A percentile compares a stretch with the other conserved stretches of the same genome.
Conservation (phyloP, 92 coral and sea anemone species). For the Epizoanthus rinbou region DNA sequence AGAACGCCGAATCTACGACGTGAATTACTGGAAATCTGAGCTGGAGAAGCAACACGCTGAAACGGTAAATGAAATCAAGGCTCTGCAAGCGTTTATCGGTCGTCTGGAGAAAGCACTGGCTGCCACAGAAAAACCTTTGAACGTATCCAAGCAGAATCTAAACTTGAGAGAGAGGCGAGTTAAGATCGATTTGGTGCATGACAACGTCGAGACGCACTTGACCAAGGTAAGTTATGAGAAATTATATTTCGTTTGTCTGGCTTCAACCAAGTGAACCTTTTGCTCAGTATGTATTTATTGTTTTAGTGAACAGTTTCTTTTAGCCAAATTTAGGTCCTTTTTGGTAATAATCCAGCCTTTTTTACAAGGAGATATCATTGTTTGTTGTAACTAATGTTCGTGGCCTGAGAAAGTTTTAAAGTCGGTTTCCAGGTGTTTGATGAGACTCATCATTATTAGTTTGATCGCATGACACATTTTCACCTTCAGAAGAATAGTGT, state of each 20-base stretch:
- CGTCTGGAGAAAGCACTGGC: slow-evolving; percentile 96
- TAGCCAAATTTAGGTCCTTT: not conserved
- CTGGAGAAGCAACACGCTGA: slow-evolving; percentile 92
- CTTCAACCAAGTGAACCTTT: too few species aligned
- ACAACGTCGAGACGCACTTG: slow-evolving; percentile 85
- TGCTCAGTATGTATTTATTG: not conserved
- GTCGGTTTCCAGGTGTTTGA: slow-evolving; percentile 13
- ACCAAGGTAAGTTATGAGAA: slow-evolving; percentile 66
- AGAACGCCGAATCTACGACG: slow-evolving; percentile 87
- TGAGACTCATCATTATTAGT: not conserved
- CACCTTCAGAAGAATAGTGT: not conserved
- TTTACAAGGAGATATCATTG: not conserved
- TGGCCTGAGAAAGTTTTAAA: not conserved
- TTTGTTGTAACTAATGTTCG: not conserved
- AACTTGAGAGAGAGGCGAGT: slow-evolving; percentile 89
- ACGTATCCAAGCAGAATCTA: slow-evolving; percentile 87
- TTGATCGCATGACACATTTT: not conserved
- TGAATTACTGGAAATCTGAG: slow-evolving; percentile 89
- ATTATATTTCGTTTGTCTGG: not conserved
- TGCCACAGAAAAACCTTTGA: slow-evolving; percentile 90
- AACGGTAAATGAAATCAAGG: slow-evolving; percentile 93
- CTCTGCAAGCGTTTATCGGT: slow-evolving; percentile 91
- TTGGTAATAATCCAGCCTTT: not conserved
- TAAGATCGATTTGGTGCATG: slow-evolving; percentile 92
- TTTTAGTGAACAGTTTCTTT: not conserved